phyloP scores from a whole-genome alignment of 2,888 invertebrate genomes.

The Cancer borealis region DNA sequence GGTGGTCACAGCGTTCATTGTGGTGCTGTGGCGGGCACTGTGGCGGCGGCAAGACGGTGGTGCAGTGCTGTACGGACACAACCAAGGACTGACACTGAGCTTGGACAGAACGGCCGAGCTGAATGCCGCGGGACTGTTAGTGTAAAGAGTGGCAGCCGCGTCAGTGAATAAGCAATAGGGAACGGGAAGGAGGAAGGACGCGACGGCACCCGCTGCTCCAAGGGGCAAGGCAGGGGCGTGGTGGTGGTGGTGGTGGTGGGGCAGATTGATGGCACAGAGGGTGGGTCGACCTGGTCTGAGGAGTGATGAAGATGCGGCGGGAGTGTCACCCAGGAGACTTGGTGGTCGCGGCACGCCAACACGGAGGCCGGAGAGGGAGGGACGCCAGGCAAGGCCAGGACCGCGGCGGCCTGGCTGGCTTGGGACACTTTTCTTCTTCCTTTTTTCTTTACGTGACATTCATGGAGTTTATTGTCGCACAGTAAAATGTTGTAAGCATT shows the following conservation, averaged over 20 bases:
- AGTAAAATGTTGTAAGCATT: too few relatives aligned
- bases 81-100: too few relatives aligned
- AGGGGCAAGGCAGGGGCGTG: too few relatives aligned
- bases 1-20: neutral
- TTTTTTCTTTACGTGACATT: neutral
- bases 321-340: too few relatives aligned
- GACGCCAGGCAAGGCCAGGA: neutral
- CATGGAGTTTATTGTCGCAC: neutral
- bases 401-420: neutral
- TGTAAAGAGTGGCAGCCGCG: neutral
- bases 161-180: conserved; percentile 1
- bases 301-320: too few relatives aligned
- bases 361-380: neutral
- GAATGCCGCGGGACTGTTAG: neutral
- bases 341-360: too few relatives aligned
- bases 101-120: neutral
- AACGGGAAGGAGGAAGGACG: neutral
- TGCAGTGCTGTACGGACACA: too few relatives aligned
- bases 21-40: neutral
- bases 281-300: neutral
- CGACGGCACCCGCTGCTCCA: neutral
- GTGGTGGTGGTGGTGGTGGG: too few relatives aligned
- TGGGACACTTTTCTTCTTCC: neutral
- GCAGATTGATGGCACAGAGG: neutral
- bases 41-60: neutral